Evolutionary conservation across 2,888 invertebrate species (phyloP), one percentile per base, ranked within the genome.

Genomic region (Punctoribates punctum): DNA sequence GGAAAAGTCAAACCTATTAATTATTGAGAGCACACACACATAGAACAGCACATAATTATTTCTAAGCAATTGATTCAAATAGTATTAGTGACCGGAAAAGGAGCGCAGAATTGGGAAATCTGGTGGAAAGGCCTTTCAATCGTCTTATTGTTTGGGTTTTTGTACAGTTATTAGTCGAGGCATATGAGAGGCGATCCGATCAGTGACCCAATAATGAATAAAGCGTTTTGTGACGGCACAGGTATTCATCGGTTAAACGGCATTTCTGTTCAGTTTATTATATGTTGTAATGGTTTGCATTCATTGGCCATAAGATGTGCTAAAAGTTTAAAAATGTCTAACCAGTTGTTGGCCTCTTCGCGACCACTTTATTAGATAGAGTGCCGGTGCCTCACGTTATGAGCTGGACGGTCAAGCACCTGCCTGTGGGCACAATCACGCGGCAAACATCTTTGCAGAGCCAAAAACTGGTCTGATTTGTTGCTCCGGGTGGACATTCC

Each of bases 401-500:
- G 17, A 23, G 72, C 8, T 48, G 46, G 48, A 48, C 72, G 72
- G 72, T 72, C 72, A 72, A 72, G 72, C 72, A 72, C 72, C 72
- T 72, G 72, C 72, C 72, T 72, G 72, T 72, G 72, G 72, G 72
- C 72, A 72, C 72, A 72, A 70, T 70, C 70, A 65, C 65, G 65
- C 65, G n/a, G 65, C 38, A 34, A 70, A 72, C 72, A 48, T 72
- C 48, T 72, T 67, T 29, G 4, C 27, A 38, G 65, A 72, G 38
- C 38, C 9, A 9, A 73, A 73, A 73, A 73, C 73, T 73, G 73
- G 73, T 73, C 73, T 73, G 57, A 73, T 46, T 25, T 25, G 73
- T 72, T 72, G 51, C 73, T 51, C 42, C 54, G 60, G 73, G 73
- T 73, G 73, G 73, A 73, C 73, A 73, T 73, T 73, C 73, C 57